A percentile compares a stretch with the other conserved stretches of the same genome.
Conservation (phyloP, 2,888 invertebrate genomes). For the Drosophila siamana region DNA sequence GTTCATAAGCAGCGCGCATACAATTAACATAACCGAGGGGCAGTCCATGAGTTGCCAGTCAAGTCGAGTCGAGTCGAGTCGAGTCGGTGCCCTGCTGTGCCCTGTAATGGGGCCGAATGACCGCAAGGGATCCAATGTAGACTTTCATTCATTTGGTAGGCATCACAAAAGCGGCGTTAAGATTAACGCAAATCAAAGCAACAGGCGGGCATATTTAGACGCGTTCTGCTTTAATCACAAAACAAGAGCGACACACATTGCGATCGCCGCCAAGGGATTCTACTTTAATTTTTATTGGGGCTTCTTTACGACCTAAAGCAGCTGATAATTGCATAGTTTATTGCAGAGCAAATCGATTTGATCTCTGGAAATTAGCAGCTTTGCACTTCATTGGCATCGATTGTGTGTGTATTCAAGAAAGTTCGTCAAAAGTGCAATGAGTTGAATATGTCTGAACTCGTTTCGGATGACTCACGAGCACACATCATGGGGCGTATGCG, state of each 20-base stretch:
- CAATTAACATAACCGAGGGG: conserved; percentile 53
- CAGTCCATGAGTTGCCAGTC: neutral
- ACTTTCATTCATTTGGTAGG: conserved; percentile 38
- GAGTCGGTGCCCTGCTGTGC: conserved; percentile 53
- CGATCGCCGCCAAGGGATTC: conserved; percentile 16
- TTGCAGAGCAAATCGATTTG: neutral
- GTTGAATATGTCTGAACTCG: conserved; percentile 34
- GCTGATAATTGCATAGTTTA: conserved; percentile 14
- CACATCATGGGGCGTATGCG: conserved; percentile 51
- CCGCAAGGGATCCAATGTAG: too few relatives aligned
- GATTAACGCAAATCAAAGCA: conserved; percentile 68
- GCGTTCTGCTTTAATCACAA: conserved; percentile 36
- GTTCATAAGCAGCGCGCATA: conserved; percentile 66
- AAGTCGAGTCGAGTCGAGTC: too few relatives aligned
- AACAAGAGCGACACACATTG: conserved; percentile 47
- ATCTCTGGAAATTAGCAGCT: neutral
- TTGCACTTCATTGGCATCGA: conserved; percentile 10
- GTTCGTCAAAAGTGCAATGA: conserved; percentile 10
- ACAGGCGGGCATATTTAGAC: conserved; percentile 50
- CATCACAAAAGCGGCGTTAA: conserved; percentile 56
- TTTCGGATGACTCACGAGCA: conserved; percentile 42
- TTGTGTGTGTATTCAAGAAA: neutral
- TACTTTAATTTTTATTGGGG: neutral
- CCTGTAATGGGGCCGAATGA: conserved; percentile 63
- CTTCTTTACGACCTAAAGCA: conserved; percentile 5